phyloP scores from a whole-genome alignment of 1,140 invertebrate species.

The Daktulosphaira vitifoliae region DNA sequence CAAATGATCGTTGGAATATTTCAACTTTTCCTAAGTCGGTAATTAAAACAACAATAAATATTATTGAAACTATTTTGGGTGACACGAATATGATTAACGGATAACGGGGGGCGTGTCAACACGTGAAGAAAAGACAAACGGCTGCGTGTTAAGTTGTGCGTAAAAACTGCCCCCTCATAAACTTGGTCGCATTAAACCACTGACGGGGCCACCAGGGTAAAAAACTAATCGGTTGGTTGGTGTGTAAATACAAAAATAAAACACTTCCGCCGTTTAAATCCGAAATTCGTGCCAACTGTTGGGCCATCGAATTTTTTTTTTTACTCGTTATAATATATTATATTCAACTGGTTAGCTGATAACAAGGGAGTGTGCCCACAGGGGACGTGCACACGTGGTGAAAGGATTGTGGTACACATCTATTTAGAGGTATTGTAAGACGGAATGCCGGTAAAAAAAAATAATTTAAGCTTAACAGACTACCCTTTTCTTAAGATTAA shows the following conservation, averaged over 20 bases:
- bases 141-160: too few species aligned
- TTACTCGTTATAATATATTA: background rate
- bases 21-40: too few species aligned
- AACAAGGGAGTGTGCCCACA: too few species aligned
- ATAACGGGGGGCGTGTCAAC: too few species aligned
- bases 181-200: too few species aligned
- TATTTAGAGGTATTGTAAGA: conserved; percentile 11
- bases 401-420: conserved; percentile 15
- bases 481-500: conserved; percentile 10
- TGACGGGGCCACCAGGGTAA: background rate
- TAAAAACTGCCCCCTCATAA: too few species aligned
- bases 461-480: conserved; percentile 1
- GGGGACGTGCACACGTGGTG: background rate
- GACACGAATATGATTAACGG: too few species aligned
- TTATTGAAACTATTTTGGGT: too few species aligned
- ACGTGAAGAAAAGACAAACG: too few species aligned
- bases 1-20: too few species aligned
- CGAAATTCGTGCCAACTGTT: conserved; percentile 27
- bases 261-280: conserved; percentile 29
- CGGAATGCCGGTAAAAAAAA: background rate
- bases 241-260: conserved; percentile 14
- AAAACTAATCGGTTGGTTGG: background rate
- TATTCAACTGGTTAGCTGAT: background rate
- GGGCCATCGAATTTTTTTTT: background rate
- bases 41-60: too few species aligned